Conservation (phyloP, 2,888 invertebrate species). For the Pherbina coryleti region DNA sequence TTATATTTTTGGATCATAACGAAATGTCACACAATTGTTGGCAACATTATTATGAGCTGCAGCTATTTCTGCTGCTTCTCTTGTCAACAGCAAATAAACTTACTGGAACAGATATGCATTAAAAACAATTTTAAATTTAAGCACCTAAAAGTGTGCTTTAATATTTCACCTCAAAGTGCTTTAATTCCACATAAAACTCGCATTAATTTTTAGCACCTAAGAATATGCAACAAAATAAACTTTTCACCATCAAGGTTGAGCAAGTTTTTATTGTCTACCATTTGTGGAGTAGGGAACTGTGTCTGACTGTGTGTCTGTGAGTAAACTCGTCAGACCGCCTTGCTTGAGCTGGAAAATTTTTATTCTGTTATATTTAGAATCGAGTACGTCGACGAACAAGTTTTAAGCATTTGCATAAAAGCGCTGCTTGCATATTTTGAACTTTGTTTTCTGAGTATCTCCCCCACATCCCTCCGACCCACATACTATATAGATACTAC, state of each 20-base stretch:
- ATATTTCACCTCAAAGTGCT: background rate
- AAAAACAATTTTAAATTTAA: background rate
- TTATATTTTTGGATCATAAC: too few relatives aligned
- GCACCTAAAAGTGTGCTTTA: constrained; percentile 13
- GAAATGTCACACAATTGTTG: too few relatives aligned
- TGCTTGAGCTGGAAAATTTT: background rate
- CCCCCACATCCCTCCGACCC: background rate
- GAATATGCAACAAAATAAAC: constrained; percentile 15
- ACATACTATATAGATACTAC: background rate
- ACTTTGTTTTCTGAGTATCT: background rate
- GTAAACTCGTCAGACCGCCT: background rate
- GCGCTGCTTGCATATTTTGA: background rate
- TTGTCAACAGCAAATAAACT: background rate
- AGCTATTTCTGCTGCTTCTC: background rate
- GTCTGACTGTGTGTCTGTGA: too few relatives aligned
- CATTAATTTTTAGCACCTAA: constrained; percentile 22
- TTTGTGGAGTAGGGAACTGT: background rate
- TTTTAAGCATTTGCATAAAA: constrained; percentile 17
- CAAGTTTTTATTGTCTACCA: background rate
- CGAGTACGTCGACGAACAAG: too few relatives aligned
- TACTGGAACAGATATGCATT: background rate
- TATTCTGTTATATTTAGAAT: background rate
- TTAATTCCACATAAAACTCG: constrained; percentile 17
- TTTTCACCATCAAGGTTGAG: constrained; percentile 23
- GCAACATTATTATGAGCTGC: background rate